Evolutionary conservation across 2,797 vertebrate genomes (phyloP), one percentile per base, ranked within the genome.

Genomic region (Limosa lapponica): DNA sequence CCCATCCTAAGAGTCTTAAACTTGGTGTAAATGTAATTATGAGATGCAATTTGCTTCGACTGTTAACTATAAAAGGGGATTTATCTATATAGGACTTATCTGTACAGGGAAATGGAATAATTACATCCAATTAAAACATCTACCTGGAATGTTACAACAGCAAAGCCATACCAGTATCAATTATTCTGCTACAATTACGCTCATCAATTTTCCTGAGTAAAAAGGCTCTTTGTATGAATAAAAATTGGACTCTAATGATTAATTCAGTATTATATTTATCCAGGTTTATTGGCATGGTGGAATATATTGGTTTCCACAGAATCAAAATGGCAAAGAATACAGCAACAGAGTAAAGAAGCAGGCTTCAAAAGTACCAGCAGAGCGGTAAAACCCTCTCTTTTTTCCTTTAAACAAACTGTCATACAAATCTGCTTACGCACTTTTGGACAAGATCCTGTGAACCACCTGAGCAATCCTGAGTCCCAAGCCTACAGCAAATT

Each of bases 171-270:
- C 7, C 51, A 46, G 49, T 36, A 89, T 77, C 69, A 92, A 84
- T 79, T 51, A 78, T 78, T 81, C 61, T 64, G 24, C 67, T 77
- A 46, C 39, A 82, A 75, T 93, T 90, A 94, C 10, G 24, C 32
- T 90, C 46, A 90, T 90, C 89, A 82, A 65, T 83, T 92, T 93
- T 93, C 46, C 49, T 0, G 0, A 20, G 34, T 77, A 75, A 82
- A 96, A 96, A 89, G 67, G 27, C 34, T 89, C 71, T 80, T 77
- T 92, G 66, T 69, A 69, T 80, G 95, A 95, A 92, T 37, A 96
- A 92, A 89, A 96, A 86, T 46, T 55, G 57, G 46, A 23, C 80
- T 93, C 34, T 85, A 94, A 94, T 82, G 89, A 90, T 79, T 86
- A 94, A 78, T 83, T 94, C 69, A 61, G 69, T 88, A 90, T 75